Conservation (phyloP, 2,113 vertebrate species). For the Numenius arquata region DNA sequence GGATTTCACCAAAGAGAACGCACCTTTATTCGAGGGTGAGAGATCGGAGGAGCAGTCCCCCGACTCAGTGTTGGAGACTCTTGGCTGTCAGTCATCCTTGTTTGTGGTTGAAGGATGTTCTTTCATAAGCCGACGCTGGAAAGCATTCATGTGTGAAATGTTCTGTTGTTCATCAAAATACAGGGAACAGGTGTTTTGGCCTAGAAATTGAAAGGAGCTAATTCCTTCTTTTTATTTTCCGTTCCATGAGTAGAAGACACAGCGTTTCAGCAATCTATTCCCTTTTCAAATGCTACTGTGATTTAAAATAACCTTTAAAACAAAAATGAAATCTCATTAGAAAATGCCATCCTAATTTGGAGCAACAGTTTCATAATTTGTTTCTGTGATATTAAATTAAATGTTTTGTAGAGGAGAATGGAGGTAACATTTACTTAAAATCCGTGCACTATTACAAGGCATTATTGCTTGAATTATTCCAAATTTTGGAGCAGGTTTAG, state of each 20-base stretch:
- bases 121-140: background rate
- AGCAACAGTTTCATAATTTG: constrained; percentile 10
- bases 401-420: background rate
- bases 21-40: background rate
- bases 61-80: rapidly evolving
- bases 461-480: background rate
- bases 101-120: background rate
- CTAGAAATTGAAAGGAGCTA: background rate
- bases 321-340: constrained; percentile 12
- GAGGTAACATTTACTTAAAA: constrained; percentile 18
- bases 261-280: background rate
- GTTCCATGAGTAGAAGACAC: background rate
- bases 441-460: background rate
- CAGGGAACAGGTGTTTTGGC: background rate
- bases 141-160: background rate
- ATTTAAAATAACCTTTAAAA: constrained; percentile 48
- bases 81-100: background rate
- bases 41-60: background rate
- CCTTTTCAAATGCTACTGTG: background rate
- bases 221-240: background rate
- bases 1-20: background rate
- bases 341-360: constrained; percentile 58
- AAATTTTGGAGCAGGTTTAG: background rate
- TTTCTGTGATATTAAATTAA: background rate
- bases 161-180: background rate